These are phyloP conservation scores for Pissodes strobi DNA, from an alignment of 1,140 invertebrate species.

Conservation along the genomic window DNA sequence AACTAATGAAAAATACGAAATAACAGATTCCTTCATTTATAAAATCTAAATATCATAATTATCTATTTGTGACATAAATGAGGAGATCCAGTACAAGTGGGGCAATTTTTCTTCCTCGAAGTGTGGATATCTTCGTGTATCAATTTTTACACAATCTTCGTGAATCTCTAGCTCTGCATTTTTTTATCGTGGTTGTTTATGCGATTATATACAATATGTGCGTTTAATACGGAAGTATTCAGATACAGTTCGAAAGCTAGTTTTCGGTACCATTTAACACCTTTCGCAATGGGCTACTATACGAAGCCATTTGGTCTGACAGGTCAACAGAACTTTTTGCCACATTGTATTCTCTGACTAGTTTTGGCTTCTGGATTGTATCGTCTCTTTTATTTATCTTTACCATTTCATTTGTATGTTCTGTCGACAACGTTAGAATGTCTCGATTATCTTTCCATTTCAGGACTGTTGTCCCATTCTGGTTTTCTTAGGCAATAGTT, in stretches of 20 bases:
- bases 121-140: no score
- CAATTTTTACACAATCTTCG: no score
- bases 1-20: no score
- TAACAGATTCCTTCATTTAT: no score
- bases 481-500: slow-evolving; percentile 12
- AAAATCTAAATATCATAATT: no score
- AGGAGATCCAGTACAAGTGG: no score
- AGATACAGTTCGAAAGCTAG: slow-evolving; percentile 14
- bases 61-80: no score
- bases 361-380: neutral
- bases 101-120: no score
- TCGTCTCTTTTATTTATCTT: neutral
- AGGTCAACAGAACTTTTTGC: slow-evolving; percentile 44
- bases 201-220: slow-evolving; percentile 8
- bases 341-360: slow-evolving; percentile 55
- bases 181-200: no score
- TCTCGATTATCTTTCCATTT: slow-evolving; percentile 29
- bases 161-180: no score
- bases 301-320: slow-evolving; percentile 43
- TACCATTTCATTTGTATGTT: neutral
- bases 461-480: slow-evolving; percentile 7
- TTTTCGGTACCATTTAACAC: slow-evolving; percentile 33
- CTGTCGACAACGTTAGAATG: slow-evolving; percentile 42
- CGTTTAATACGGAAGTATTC: slow-evolving; percentile 21
- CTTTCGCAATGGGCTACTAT: slow-evolving; percentile 35